Conservation (phyloP, 2,888 invertebrate genomes). For the Notocelia uddmanniana region DNA sequence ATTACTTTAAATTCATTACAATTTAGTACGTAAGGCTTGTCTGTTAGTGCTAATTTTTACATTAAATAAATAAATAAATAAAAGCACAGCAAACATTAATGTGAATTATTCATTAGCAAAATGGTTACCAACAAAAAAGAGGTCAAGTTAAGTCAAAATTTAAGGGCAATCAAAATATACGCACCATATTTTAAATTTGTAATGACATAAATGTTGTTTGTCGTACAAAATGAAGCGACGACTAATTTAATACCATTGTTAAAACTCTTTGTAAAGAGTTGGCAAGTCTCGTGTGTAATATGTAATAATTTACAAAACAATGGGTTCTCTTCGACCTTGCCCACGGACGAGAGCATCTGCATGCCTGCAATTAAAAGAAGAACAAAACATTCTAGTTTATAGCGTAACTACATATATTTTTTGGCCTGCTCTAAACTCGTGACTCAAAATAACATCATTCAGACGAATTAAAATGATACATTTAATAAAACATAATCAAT, state of each 20-base stretch:
- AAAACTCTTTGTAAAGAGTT: conserved; percentile 22
- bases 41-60: too few relatives aligned
- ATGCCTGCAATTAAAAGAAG: conserved; percentile 18
- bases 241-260: conserved; percentile 42
- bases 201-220: conserved; percentile 25
- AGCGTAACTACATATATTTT: neutral
- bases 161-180: conserved; percentile 18
- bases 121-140: conserved; percentile 13
- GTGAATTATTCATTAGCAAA: neutral
- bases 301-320: conserved; percentile 36
- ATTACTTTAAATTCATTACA: too few relatives aligned
- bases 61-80: too few relatives aligned
- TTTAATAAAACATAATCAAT: neutral
- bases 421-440: neutral
- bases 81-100: neutral
- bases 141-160: conserved; percentile 41
- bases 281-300: conserved; percentile 25
- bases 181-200: conserved; percentile 8
- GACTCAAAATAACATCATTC: too few relatives aligned
- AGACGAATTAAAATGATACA: neutral
- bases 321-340: conserved; percentile 41
- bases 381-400: neutral
- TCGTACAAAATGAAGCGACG: conserved; percentile 28
- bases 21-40: too few relatives aligned
- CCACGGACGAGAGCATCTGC: conserved; percentile 33